Evolutionary conservation across 2,797 vertebrate genomes (phyloP), one percentile per base, ranked within the genome.

Genomic region (Cirrhinus mrigala): DNA sequence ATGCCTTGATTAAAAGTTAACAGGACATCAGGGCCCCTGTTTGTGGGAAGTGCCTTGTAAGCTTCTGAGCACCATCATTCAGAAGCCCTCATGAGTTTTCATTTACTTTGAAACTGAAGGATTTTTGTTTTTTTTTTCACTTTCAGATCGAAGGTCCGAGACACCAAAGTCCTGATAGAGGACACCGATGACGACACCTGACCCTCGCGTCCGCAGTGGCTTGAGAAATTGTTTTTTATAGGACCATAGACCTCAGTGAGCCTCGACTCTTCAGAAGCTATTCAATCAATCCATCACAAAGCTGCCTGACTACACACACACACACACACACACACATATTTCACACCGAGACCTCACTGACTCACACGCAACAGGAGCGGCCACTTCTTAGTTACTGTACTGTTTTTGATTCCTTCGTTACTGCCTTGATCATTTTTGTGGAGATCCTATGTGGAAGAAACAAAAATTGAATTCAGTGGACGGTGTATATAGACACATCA

Each of bases 81-180:
- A 66, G 9, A 46, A 48, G n/a, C 40, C 15, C 14, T 24, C 16
- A 73, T 7, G 1, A n/a, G 58, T 14, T 62, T n/a, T 44, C 2
- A 52, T 50, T 16, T 3, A 50, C 29, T 62, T 60, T 18, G 40
- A n/a, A 70, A 54, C 52, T 79, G 20, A 64, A 46, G 0, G 7
- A 70, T 48, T 8, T 62, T 20, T 68, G 22, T 44, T 24, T 6
- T 6, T n/a, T n/a, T 29, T 70, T 58, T 71, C 82, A 97, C 22
- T 46, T 68, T 29, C 83, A 99, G 98, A 92, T 98, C 97, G 87
- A 99, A 98, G 94, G 95, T 95, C 89, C 96, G 95, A 86, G 98
- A 99, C 95, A 98, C 97, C 90, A 99, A 98, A 90, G 96, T 99
- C 82, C 92, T 99, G 93, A 99, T 99, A 85, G 98, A 99, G 91